Evolutionary conservation across 2,797 vertebrate species (phyloP).

Genomic region (Hybognathus amarus): DNA sequence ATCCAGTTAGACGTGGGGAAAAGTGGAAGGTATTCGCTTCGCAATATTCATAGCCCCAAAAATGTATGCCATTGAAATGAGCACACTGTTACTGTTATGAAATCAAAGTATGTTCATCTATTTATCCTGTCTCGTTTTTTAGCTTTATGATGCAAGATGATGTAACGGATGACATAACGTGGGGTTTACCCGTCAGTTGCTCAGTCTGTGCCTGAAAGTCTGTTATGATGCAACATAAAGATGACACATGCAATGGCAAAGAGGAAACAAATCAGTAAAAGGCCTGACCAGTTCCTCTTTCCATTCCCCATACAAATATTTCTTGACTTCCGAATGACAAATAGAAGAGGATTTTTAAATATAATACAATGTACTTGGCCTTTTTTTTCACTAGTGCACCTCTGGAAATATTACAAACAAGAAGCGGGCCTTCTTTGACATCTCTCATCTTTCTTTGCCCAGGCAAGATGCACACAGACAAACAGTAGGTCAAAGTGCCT

Average conservation of each 20-base stretch:
- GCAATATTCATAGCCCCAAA: constrained; percentile 14
- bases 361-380: constrained; percentile 28
- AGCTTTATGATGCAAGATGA: constrained; percentile 48
- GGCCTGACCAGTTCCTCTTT: constrained; percentile 14
- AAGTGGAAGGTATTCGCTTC: constrained; percentile 27
- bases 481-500: constrained; percentile 24
- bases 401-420: constrained; percentile 14
- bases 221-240: constrained; percentile 72
- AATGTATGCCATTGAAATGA: constrained; percentile 1
- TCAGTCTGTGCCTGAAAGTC: constrained; percentile 46
- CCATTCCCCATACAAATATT: constrained; percentile 5
- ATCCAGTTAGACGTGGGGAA: constrained; percentile 6
- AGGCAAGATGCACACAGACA: constrained; percentile 5
- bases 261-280: constrained; percentile 15
- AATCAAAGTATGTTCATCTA: constrained; percentile 21
- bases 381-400: constrained; percentile 21
- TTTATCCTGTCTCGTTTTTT: background rate
- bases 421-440: constrained; percentile 22
- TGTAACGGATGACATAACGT: constrained; percentile 42
- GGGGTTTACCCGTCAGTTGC: constrained; percentile 49
- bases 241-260: constrained; percentile 60
- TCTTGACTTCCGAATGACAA: constrained; percentile 9
- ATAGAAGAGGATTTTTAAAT: constrained; percentile 49
- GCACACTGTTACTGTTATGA: constrained; percentile 11
- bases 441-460: constrained; percentile 41